Evolutionary conservation across 2,113 vertebrate species (phyloP).

Genomic region (Tautogolabrus adspersus): DNA sequence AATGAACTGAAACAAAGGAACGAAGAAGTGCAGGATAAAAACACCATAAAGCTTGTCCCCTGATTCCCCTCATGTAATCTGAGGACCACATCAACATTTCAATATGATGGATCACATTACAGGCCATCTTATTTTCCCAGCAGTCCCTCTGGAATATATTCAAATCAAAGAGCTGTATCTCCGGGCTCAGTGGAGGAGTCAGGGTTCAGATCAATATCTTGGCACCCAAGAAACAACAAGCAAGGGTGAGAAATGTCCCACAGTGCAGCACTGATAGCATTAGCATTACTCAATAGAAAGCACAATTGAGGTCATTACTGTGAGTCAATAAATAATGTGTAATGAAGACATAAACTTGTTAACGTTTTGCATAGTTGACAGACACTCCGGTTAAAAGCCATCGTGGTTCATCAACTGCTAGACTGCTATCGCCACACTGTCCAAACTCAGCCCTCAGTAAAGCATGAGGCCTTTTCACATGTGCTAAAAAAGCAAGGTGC

Average conservation of each 20-base stretch:
- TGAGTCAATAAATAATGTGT: not conserved
- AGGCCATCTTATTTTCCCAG: conserved; percentile 30
- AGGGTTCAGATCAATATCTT: conserved; percentile 68
- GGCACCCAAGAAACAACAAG: conserved; percentile 53
- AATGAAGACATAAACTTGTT: conserved; percentile 9
- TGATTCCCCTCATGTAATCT: not conserved
- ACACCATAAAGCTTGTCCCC: not conserved
- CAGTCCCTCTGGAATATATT: conserved; percentile 14
- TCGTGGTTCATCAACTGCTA: not conserved
- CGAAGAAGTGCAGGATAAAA: not conserved
- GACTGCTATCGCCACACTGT: not conserved
- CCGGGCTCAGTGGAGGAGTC: conserved; percentile 61
- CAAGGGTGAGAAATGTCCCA: conserved; percentile 22
- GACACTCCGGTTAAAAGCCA: not conserved
- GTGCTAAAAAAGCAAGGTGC: not conserved
- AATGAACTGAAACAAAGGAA: not conserved
- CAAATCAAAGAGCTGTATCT: conserved; percentile 64
- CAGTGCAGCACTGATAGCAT: conserved; percentile 20
- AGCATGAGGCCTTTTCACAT: not conserved
- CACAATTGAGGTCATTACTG: conserved; percentile 20
- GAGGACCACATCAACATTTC: not conserved
- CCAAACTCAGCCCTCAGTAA: not conserved
- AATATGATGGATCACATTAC: conserved; percentile 24
- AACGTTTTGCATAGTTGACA: not conserved
- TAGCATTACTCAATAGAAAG: conserved; percentile 22